Conservation (phyloP, 2,113 vertebrate genomes). For the Caretta caretta region DNA sequence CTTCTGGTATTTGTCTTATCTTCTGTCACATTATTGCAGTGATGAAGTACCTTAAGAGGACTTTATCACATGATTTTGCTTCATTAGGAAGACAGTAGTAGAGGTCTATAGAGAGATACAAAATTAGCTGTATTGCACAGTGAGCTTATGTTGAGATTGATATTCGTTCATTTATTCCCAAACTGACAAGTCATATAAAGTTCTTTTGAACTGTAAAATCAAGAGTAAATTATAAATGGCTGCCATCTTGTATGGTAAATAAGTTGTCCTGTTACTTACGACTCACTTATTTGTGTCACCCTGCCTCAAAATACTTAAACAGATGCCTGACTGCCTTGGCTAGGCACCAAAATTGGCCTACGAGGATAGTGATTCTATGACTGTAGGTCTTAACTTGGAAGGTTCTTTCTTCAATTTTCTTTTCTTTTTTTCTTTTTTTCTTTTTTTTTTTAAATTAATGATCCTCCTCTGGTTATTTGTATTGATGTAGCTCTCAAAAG, state of each 20-base stretch:
- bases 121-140: background rate
- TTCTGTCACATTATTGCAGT: background rate
- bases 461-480: background rate
- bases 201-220: background rate
- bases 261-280: background rate
- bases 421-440: background rate
- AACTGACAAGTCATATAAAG: background rate
- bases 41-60: conserved; percentile 4
- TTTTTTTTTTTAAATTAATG: background rate
- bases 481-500: background rate
- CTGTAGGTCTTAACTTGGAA: background rate
- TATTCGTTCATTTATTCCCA: background rate
- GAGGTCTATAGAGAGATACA: background rate
- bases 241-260: background rate
- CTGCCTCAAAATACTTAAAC: background rate
- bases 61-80: background rate
- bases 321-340: rapidly evolving
- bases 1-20: background rate
- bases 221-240: background rate
- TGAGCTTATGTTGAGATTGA: background rate
- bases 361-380: rapidly evolving
- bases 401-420: background rate
- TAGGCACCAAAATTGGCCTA: background rate
- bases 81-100: background rate
- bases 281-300: background rate